Evolutionary conservation across 2,797 vertebrate genomes (phyloP), one percentile per base, ranked within the genome.

Genomic region (Poliocrania exsul): DNA sequence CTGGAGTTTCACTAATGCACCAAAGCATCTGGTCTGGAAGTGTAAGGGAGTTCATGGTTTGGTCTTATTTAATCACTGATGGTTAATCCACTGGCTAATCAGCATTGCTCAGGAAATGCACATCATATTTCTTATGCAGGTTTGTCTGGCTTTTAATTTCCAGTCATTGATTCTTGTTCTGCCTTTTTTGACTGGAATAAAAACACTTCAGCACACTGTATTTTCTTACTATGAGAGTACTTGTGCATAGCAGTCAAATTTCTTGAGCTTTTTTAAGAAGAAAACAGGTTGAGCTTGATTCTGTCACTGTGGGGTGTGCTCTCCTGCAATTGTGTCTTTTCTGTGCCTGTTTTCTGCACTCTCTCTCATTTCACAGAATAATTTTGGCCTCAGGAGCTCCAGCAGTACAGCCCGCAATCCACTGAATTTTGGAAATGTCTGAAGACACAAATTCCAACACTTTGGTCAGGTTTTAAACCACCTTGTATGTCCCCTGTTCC

Each of bases 221-320:
- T 96, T 93, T 95, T 95, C 93, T 96, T 95, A 77, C 69, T 85
- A 44, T n/a, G 49, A 89, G 78, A 93, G 81, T 86, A 92, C 92
- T 92, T 97, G 95, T 86, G 65, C 91, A 84, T 90, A 92, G 92
- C 94, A 96, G 92, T 97, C 95, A 96, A 96, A 95, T 97, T 78
- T 95, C 84, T 91, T 57, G 56, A 87, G 80, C 90, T 92, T 97
- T 95, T 96, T 95, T 44, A 95, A 95, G 90, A 93, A 92, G 73
- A 95, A 95, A 95, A 94, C 93, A 94, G 92, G 93, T 95, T 92
- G 92, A 94, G 65, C 96, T 95, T 97, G 94, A 96, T 93, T 94
- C 40, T 93, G 66, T 70, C 94, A 94, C 92, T 95, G 79, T 96
- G 83, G 88, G 90, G 92, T 93, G 83, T 56, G 0, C 95, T 95